These are phyloP conservation scores for Cynodonichthys magdalenae DNA, from an alignment of 2,797 vertebrate species.

Conservation along the genomic window DNA sequence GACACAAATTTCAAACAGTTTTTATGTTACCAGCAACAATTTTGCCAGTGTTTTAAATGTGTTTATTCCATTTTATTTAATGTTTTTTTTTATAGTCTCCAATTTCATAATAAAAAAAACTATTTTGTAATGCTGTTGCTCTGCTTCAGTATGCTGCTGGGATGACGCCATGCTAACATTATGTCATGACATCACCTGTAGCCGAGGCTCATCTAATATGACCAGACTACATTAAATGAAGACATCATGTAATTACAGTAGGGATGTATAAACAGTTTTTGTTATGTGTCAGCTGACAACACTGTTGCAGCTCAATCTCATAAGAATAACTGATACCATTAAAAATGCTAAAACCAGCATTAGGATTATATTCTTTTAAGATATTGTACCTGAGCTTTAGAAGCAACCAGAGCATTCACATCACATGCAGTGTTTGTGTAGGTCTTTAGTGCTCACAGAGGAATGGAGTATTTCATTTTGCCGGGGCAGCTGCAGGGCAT, in stretches of 20 bases:
- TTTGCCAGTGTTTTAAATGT: no score
- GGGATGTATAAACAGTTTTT: not conserved
- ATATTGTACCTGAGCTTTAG: not conserved
- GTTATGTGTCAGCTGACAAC: not conserved
- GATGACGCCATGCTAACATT: not conserved
- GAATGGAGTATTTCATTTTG: slow-evolving; percentile 48
- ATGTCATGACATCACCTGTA: not conserved
- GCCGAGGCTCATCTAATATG: not conserved
- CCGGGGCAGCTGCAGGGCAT: slow-evolving; percentile 45
- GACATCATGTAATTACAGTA: not conserved
- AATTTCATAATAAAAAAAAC: not conserved
- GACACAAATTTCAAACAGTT: no score
- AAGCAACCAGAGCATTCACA: slow-evolving; percentile 8
- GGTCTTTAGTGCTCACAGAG: slow-evolving; percentile 36
- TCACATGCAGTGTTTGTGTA: slow-evolving; percentile 22
- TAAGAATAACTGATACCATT: not conserved
- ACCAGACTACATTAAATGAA: not conserved
- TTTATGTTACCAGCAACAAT: no score
- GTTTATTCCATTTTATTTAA: not conserved
- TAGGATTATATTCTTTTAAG: not conserved
- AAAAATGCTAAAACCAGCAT: no score
- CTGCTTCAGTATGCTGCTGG: not conserved
- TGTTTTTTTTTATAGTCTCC: not conserved
- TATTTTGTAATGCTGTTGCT: not conserved
- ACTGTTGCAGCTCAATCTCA: not conserved